Conservation (phyloP, 2,113 vertebrate species). For the Cololabis saira region DNA sequence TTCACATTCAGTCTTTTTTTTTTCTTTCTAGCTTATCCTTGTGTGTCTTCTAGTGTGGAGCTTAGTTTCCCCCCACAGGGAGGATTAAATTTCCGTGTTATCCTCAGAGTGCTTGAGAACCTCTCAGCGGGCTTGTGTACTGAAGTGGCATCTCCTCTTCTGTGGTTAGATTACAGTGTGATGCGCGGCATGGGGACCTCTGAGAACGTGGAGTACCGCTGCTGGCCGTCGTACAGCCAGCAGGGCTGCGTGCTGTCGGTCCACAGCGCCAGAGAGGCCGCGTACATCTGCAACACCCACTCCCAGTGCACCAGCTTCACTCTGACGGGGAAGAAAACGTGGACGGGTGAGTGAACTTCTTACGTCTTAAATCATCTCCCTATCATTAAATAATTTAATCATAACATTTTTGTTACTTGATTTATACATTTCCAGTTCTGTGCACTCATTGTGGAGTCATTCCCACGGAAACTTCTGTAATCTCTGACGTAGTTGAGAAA, state of each 20-base stretch:
- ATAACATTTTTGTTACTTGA: too few relatives aligned
- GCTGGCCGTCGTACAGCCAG: constrained; percentile 91
- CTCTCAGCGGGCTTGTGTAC: constrained; percentile 22
- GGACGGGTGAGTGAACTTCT: constrained; percentile 84
- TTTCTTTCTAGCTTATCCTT: too few relatives aligned
- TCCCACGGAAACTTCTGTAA: too few relatives aligned
- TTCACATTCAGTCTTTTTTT: too few relatives aligned
- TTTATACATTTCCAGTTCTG: too few relatives aligned
- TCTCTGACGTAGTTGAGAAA: too few relatives aligned
- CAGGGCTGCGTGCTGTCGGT: constrained; percentile 87
- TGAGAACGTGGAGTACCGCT: constrained; percentile 84
- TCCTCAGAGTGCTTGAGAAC: constrained; percentile 5
- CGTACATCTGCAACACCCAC: constrained; percentile 84
- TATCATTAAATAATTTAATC: too few relatives aligned
- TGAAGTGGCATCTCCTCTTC: constrained; percentile 43
- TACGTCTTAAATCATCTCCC: too few relatives aligned
- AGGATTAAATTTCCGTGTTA: constrained; percentile 1
- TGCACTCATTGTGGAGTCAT: too few relatives aligned
- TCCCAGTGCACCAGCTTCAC: constrained; percentile 85
- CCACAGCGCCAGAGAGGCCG: constrained; percentile 83
- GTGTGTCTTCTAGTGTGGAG: too few relatives aligned
- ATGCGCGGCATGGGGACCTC: constrained; percentile 79
- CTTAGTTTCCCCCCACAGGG: too few relatives aligned
- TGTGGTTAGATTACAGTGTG: constrained; percentile 82
- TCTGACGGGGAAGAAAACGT: constrained; percentile 82